Base-by-base conservation (phyloP, 2,888 invertebrate genomes). In the Scaptomyza polygonia region DNA sequence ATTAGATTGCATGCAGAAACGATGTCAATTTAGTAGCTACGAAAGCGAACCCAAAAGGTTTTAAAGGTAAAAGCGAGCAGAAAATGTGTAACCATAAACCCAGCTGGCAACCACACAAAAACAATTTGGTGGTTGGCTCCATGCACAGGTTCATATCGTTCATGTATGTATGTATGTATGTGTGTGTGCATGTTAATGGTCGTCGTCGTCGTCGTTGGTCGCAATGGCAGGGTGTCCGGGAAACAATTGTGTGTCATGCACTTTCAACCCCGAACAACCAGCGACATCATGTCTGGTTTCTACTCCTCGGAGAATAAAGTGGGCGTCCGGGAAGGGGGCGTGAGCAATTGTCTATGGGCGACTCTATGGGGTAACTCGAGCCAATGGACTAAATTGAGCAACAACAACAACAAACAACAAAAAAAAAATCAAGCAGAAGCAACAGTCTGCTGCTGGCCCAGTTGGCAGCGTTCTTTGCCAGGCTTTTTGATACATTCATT, bases 181-280 rank as follows among this genome's bases (percentile, higher is more conserved):
- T 45, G 9, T 44, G 53, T 62, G 51, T 78, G 75, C 85, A 84
- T 49, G 79, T 74, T 72, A 85, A 85, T 79, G 78, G 70, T 55
- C 62, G 43, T 36, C 14, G 34, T n/a, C n/a, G n/a, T n/a, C n/a
- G n/a, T n/a, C 36, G 21, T 0, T 7, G 39, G 39, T 14, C 3
- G 16, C 39, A 9, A 14, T 3, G 36, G 14, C 2, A 40, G 56
- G 55, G 45, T 25, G 69, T 56, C 48, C 53, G 79, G 63, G 66
- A 62, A 65, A 66, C 78, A 69, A 85, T 87, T 86, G 82, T 88
- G 74, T 88, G 88, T 85, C 88, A 87, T 85, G 85, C 79, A 88
- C 88, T 88, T 85, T 82, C 85, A 77, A 85, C 88, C 87, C 88
- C 76, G 16, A 16, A 14, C 36, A 12, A n/a, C 5, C 6, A 70